Percentiles rank a stretch among this genome's conserved stretches.
phyloP scores from a whole-genome alignment of 2,113 vertebrate species.

The Colistium nudipinnis region DNA sequence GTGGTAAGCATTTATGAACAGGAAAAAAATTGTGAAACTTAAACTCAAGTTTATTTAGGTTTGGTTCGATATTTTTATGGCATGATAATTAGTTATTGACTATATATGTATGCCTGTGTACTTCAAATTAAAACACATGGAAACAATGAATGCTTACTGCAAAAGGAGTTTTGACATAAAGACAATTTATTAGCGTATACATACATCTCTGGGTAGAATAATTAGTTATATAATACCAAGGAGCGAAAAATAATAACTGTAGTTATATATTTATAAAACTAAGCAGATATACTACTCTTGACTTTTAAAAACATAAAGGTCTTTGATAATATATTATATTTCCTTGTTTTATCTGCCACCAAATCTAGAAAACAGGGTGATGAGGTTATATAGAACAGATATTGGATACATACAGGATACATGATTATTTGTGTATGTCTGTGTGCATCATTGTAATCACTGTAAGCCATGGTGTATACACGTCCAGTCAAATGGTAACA shows the following conservation, averaged over 20 bases:
- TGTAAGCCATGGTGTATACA: constrained; percentile 41
- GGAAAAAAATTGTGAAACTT: too few relatives aligned
- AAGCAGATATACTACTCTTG: constrained; percentile 78
- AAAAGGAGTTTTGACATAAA: constrained; percentile 68
- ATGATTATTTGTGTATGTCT: constrained; percentile 21
- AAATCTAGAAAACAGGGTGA: constrained; percentile 64
- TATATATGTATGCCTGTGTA: neutral
- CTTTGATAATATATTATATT: constrained; percentile 62
- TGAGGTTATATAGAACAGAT: constrained; percentile 67
- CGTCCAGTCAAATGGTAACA: neutral
- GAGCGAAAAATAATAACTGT: constrained; percentile 81
- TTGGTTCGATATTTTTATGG: too few relatives aligned
- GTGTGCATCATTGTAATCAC: neutral
- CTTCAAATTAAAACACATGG: neutral
- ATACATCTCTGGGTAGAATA: constrained; percentile 79
- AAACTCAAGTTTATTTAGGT: neutral
- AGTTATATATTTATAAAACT: constrained; percentile 81
- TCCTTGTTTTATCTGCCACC: constrained; percentile 63
- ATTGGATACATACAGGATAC: too few relatives aligned
- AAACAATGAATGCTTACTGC: constrained; percentile 3
- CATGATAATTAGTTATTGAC: neutral
- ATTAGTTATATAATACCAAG: constrained; percentile 74
- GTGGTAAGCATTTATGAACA: too few relatives aligned
- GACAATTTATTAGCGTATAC: constrained; percentile 80
- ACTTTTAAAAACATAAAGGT: constrained; percentile 75